Percentiles rank a stretch among this genome's conserved stretches.
These are phyloP conservation scores for Oceanites oceanicus DNA, from an alignment of 2,113 vertebrate genomes.

Conservation along the genomic window DNA sequence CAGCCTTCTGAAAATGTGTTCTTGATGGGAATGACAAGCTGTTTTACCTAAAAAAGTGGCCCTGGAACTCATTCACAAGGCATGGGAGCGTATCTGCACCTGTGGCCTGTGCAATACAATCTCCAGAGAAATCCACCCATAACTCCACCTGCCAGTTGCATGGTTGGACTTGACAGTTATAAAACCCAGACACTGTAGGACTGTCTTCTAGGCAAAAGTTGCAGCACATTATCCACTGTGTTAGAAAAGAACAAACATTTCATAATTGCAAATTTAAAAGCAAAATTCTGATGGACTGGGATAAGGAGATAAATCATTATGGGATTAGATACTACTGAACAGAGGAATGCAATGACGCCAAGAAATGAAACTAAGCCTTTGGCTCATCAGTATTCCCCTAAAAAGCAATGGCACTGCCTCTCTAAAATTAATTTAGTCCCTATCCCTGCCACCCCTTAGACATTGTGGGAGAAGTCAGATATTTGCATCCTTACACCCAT, in stretches of 20 bases:
- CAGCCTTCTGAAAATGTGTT: not conserved
- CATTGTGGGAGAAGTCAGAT: not conserved
- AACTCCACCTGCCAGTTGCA: not conserved
- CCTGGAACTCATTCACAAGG: not conserved
- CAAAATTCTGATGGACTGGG: conserved; percentile 33
- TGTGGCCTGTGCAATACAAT: not conserved
- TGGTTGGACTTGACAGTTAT: not conserved
- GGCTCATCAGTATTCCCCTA: not conserved
- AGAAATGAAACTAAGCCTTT: conserved; percentile 33
- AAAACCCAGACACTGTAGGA: not conserved
- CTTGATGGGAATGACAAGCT: not conserved
- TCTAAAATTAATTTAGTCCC: not conserved
- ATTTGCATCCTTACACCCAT: not conserved
- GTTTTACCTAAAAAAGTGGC: not conserved
- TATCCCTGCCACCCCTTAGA: not conserved
- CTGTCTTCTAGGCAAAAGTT: conserved; percentile 5
- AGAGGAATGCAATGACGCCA: conserved; percentile 10
- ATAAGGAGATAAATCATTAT: conserved; percentile 38
- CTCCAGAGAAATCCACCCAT: not conserved
- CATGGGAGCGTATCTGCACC: not conserved
- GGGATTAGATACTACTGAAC: conserved; percentile 24
- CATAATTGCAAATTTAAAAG: conserved; percentile 66
- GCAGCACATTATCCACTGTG: conserved; percentile 35
- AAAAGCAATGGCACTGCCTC: not conserved
- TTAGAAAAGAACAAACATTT: conserved; percentile 62